These are phyloP conservation scores for Rissa tridactyla DNA, from an alignment of 2,113 vertebrate genomes.

Conservation along the genomic window DNA sequence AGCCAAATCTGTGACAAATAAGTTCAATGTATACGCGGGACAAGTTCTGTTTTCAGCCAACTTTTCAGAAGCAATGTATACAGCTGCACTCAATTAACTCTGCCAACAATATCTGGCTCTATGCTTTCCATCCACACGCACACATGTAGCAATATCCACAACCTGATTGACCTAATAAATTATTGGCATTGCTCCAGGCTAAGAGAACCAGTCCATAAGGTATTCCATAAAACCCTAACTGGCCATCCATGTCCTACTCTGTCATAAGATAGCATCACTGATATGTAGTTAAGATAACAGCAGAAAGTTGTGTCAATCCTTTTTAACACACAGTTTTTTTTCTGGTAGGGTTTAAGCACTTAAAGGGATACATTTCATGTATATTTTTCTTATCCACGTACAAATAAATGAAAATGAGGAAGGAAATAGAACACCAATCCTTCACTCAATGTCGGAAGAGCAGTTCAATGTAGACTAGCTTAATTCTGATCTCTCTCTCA, in stretches of 20 bases:
- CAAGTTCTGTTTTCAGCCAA: not conserved
- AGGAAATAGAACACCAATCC: not conserved
- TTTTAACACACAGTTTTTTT: not conserved
- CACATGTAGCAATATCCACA: not conserved
- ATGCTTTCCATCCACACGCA: not conserved
- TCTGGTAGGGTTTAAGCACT: not conserved
- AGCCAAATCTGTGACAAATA: not conserved
- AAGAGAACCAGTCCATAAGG: not conserved
- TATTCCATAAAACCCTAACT: not conserved
- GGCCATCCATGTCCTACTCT: not conserved
- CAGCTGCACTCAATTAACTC: not conserved
- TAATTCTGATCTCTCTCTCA: not conserved
- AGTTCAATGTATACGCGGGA: fast-evolving
- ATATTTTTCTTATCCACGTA: not conserved
- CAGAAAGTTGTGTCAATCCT: not conserved
- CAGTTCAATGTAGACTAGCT: not conserved
- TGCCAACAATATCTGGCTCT: not conserved
- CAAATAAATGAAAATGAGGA: not conserved
- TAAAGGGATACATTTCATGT: not conserved
- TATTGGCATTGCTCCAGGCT: not conserved
- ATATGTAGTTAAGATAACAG: not conserved
- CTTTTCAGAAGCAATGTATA: not conserved
- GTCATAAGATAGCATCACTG: not conserved
- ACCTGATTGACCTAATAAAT: not conserved
- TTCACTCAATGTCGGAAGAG: not conserved